Conservation (phyloP, 2,888 invertebrate species). For the Acleris emargana region DNA sequence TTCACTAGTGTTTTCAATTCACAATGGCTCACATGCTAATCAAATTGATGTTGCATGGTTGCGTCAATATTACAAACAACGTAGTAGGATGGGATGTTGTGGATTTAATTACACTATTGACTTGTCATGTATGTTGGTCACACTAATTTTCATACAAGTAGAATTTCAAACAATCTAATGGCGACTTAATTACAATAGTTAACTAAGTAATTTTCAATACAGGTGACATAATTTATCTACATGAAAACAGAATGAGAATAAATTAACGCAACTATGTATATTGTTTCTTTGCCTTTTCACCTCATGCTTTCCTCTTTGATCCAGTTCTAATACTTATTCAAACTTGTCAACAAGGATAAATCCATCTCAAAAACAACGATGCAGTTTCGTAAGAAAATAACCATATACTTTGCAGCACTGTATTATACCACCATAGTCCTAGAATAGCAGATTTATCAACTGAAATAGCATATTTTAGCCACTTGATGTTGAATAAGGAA, state of each 20-base stretch:
- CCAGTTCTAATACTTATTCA: not conserved
- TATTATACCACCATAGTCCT: conserved; percentile 23
- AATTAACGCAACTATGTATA: not conserved
- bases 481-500: conserved; percentile 33
- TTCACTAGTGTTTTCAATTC: too few species aligned
- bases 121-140: too few species aligned
- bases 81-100: too few species aligned
- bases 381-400: conserved; percentile 7
- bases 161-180: not conserved
- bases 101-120: too few species aligned
- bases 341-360: conserved; percentile 1
- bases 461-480: conserved; percentile 33
- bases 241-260: not conserved
- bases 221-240: not conserved
- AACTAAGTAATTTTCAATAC: not conserved
- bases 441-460: conserved; percentile 33
- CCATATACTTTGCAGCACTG: conserved; percentile 4
- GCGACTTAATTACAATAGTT: not conserved
- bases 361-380: not conserved
- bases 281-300: not conserved
- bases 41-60: too few species aligned
- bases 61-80: too few species aligned
- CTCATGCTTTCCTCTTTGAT: not conserved
- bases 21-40: too few species aligned
- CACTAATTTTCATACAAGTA: conserved; percentile 11